phyloP scores from a whole-genome alignment of 2,888 invertebrate species.

The Leucophenga montana region DNA sequence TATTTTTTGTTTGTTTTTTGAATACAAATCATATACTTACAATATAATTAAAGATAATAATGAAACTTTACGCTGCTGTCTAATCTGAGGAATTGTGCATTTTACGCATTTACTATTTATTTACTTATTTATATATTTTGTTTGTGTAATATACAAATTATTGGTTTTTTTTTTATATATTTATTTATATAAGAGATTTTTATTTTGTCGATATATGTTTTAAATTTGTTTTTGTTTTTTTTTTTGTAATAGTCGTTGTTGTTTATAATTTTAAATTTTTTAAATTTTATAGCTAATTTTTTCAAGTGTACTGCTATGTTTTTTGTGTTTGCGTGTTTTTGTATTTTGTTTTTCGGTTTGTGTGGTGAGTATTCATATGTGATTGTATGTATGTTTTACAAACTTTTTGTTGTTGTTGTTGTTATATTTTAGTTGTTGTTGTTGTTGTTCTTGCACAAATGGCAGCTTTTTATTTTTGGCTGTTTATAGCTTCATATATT shows the following conservation, averaged over 20 bases:
- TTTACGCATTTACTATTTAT: constrained; percentile 24
- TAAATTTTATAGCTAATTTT: constrained; percentile 26
- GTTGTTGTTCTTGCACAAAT: constrained; percentile 21
- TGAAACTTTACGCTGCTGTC: constrained; percentile 1
- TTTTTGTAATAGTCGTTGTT: constrained; percentile 64
- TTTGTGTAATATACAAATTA: constrained; percentile 58
- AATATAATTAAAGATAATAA: too few species aligned
- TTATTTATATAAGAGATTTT: constrained; percentile 31
- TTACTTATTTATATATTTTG: constrained; percentile 10
- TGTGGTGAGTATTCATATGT: constrained; percentile 39
- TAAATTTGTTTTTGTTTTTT: constrained; percentile 66
- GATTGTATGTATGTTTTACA: constrained; percentile 32
- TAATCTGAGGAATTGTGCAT: constrained; percentile 17
- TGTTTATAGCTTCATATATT: constrained; percentile 30
- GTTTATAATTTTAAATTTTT: constrained; percentile 39
- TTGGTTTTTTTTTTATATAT: constrained; percentile 47
- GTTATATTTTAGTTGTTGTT: neutral
- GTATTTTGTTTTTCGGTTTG: constrained; percentile 1
- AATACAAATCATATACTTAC: too few species aligned
- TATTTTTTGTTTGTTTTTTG: neutral
- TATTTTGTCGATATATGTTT: constrained; percentile 21
- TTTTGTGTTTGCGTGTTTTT: constrained; percentile 23
- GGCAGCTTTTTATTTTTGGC: constrained; percentile 31
- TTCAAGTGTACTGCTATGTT: constrained; percentile 9
- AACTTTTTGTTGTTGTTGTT: constrained; percentile 2